Conservation (phyloP, 92 coral and sea anemone species). For the Phenganax marumi region DNA sequence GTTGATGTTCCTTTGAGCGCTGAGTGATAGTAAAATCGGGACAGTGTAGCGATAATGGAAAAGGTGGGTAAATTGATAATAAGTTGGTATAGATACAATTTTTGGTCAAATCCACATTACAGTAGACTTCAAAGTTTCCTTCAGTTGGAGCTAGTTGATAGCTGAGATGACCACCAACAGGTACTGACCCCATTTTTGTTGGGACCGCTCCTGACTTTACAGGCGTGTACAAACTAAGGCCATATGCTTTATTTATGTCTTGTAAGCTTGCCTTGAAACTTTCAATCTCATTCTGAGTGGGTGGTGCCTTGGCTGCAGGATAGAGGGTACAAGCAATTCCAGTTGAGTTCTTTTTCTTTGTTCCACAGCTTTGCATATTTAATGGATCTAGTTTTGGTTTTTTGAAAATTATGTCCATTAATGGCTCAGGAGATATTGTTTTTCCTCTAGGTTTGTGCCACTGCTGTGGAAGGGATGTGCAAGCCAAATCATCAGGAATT, state of each 20-base stretch:
- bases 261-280: constrained; percentile 44
- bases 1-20: not conserved
- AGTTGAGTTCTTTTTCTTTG: not conserved
- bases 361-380: constrained; percentile 19
- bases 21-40: not conserved
- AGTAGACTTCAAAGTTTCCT: not conserved
- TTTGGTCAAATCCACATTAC: not conserved
- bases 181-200: not conserved
- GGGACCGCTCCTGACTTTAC: not conserved
- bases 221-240: constrained; percentile 28
- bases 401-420: constrained; percentile 56
- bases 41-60: not conserved
- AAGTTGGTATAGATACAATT: not conserved
- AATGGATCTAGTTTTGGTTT: constrained; percentile 39
- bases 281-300: constrained; percentile 33
- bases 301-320: constrained; percentile 42
- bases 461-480: constrained; percentile 57
- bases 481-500: constrained; percentile 43
- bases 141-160: constrained; percentile 27
- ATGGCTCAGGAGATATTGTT: constrained; percentile 43
- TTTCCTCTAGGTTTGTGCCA: constrained; percentile 56
- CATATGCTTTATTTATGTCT: constrained; percentile 35
- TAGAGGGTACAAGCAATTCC: constrained; percentile 53
- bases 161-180: constrained; percentile 42
- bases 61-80: not conserved